These are phyloP conservation scores for Styela plicata DNA, from an alignment of 23 tunicate genomes.

Conservation along the genomic window DNA sequence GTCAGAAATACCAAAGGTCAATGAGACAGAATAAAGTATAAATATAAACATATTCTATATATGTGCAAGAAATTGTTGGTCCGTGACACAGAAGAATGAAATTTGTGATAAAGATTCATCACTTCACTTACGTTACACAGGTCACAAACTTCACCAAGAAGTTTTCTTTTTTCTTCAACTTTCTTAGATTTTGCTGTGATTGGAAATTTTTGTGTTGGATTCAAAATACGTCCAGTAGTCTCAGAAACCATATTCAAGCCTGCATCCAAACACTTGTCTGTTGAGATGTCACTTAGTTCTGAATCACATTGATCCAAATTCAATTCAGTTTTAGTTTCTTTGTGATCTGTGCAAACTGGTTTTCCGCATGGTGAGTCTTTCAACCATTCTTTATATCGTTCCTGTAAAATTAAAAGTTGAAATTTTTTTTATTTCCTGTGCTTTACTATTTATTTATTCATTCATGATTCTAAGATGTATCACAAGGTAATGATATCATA, in stretches of 20 bases:
- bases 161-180: constrained; percentile 13
- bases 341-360: not conserved
- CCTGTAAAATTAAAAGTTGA: not conserved
- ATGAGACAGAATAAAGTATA: no score
- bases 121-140: constrained; percentile 45
- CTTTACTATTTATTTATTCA: no score
- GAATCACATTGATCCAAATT: not conserved
- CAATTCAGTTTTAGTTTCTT: not conserved
- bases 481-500: no score
- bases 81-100: no score
- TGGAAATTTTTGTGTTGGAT: constrained; percentile 25
- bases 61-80: no score
- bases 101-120: no score
- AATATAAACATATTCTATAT: no score
- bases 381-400: not conserved
- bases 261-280: not conserved
- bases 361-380: constrained; percentile 1
- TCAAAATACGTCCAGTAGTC: constrained; percentile 23
- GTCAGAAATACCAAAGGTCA: no score
- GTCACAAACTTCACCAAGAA: constrained; percentile 51
- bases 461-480: no score
- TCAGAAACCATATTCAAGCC: constrained; percentile 7
- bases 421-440: not conserved
- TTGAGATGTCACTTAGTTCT: not conserved
- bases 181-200: constrained; percentile 14